Conservation (phyloP, 2,113 vertebrate genomes). For the Campylomormyrus tamandua region DNA sequence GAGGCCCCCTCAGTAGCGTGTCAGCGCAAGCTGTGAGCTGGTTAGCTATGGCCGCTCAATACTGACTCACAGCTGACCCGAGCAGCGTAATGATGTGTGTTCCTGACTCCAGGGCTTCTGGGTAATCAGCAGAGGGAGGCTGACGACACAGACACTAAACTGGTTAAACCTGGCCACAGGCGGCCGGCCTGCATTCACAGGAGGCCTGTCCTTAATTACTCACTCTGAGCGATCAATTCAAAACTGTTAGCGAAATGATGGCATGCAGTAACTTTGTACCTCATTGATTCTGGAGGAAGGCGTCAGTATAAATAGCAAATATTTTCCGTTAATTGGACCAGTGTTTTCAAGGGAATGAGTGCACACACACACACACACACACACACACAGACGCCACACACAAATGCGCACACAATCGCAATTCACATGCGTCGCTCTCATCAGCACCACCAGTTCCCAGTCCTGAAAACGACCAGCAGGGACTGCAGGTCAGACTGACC, state of each 20-base stretch:
- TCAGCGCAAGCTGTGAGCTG: background rate
- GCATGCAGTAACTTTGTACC: background rate
- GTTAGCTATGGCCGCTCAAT: background rate
- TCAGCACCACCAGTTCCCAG: background rate
- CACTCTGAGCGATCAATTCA: background rate
- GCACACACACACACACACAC: background rate
- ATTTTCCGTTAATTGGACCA: background rate
- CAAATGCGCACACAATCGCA: background rate
- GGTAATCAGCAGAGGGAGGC: background rate
- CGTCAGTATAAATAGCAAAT: background rate
- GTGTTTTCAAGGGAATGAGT: background rate
- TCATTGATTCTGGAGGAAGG: background rate
- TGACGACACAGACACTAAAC: background rate
- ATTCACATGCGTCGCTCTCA: too few relatives aligned
- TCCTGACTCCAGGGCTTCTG: background rate
- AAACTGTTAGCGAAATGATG: background rate
- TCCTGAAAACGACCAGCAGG: background rate
- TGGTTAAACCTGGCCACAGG: background rate
- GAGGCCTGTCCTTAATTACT: background rate
- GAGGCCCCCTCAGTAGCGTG: background rate
- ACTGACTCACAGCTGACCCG: background rate
- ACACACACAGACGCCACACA: background rate
- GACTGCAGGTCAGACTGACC: background rate
- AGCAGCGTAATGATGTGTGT: slow-evolving; percentile 1
- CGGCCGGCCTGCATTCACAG: background rate